Evolutionary conservation across 2,797 vertebrate species (phyloP).

Genomic region (Myotis findleyi): DNA sequence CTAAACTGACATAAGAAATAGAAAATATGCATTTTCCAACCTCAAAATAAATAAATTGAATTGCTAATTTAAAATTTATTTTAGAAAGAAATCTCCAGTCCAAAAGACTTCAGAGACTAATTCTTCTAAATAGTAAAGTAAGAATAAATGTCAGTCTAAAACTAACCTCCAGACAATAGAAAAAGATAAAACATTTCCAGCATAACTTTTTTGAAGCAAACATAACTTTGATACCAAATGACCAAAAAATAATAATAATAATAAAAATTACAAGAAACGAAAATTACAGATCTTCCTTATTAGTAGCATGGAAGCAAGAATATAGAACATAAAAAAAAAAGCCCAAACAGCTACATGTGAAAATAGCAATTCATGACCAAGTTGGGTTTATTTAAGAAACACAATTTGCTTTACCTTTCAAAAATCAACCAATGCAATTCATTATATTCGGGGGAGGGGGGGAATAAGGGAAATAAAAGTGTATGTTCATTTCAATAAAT

Average conservation of each 20-base stretch:
- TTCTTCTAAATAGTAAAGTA: background rate
- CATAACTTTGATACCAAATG: background rate
- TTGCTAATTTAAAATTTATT: constrained; percentile 21
- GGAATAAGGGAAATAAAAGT: background rate
- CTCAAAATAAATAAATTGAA: background rate
- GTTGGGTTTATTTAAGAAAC: background rate
- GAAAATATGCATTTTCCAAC: background rate
- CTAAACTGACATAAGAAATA: background rate
- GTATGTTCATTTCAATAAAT: background rate
- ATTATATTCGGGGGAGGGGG: background rate
- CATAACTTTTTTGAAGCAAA: background rate
- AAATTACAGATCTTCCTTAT: background rate
- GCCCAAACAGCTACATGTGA: background rate
- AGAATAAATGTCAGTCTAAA: background rate
- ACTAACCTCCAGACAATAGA: background rate
- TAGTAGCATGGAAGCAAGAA: background rate
- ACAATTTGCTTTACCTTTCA: background rate
- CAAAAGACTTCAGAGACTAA: background rate
- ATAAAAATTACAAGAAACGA: background rate
- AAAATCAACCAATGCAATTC: constrained; percentile 33
- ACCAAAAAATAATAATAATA: background rate
- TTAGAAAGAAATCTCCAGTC: background rate
- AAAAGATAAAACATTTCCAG: background rate
- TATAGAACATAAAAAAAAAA: background rate
- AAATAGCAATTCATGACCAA: background rate